Evolutionary conservation across 2,113 vertebrate genomes (phyloP), one percentile per base, ranked within the genome.

Genomic region (Saguinus midas): DNA sequence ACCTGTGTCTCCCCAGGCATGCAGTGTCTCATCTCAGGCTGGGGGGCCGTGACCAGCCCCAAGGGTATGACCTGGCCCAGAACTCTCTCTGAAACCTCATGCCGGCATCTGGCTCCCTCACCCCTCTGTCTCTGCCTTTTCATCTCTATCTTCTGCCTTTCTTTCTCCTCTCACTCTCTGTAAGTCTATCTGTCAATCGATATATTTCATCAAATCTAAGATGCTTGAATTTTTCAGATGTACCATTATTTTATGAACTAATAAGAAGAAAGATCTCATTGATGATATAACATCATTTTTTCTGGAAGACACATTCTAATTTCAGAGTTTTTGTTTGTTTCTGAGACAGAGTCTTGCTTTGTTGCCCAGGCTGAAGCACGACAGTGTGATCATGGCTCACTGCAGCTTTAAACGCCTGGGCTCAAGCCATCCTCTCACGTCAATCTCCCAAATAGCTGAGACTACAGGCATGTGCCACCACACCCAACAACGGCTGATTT

Each of bases 11-110:
- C 93, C 0, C 98, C 98, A 20, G 99, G 99, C 40, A 98, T 98
- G 73, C 32, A 25, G 10, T 99, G 99, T 78, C 97, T 6, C 7
- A 99, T 99, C 97, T 98, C 99, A 21, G 99, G 99, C 95, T 99
- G 99, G 99, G 99, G 99, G 1, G 98, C 98, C 66, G 99, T 99
- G 96, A 98, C 98, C 98, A 99, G 98, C 97, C 95, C 96, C 64
- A 84, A 82, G 52, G 78, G 98, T 98, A 98, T 0, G 78, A 58
- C 23, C 13, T 73, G 35, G 21, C 12, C 84, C 17, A 7, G 5
- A 52, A 55, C n/a, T 21, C 18, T 35, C 37, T 48, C 40, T 5
- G 14, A 40, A 12, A 25, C 12, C 40, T 43, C 27, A 35, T 50
- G 29, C 45, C 1, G 7, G 78, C 20, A 20, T 55, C 50, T 55